Base-by-base conservation (phyloP, 2,113 vertebrate species). In the Otis tarda region DNA sequence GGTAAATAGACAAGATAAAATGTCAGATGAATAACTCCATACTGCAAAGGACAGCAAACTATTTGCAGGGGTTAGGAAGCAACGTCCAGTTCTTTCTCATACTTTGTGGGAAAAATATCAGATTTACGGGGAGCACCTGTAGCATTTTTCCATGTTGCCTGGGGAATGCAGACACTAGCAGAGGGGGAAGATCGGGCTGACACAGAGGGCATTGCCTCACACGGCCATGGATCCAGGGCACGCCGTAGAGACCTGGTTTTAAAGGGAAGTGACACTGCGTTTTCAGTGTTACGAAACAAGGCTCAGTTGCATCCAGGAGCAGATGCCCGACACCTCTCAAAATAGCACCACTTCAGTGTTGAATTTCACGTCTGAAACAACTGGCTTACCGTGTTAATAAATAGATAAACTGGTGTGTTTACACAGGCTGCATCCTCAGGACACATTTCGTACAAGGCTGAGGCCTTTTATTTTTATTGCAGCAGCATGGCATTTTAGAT, bases 261-360 rank as follows among this genome's bases (percentile, higher is more conserved):
- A 37, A 31, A n/a, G 6, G 55, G 14, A n/a, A 8, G 6, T 2
- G 5, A 33, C 31, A 22, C 7, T 52, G 15, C 20, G 0, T 27
- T n/a, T 24, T 2, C 13, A n/a, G 17, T 11, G 61, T 8, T 27
- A 18, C 0, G 0, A 47, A 78, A 73, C 21, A 11, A 4, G 37
- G n/a, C 35, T 71, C 22, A 3, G 31, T 0, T 56, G 9, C 37
- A 43, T 12, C 49, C 52, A 78, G 59, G 41, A 89, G 43, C 52
- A 55, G 80, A 59, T 28, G 88, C 30, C 13, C 8, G 20, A 5
- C 55, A 39, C 31, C 12, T 89, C 89, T 60, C 56, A 56, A 56
- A 92, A 78, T 3, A 81, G 33, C 57, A 59, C 24, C 22, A 4
- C n/a, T 53, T 39, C n/a, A 9, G 47, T 1, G 64, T 3, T n/a